A percentile compares a stretch with the other conserved stretches of the same genome.
phyloP scores from a whole-genome alignment of 2,113 vertebrate genomes.

The Aleadryas rufinucha region DNA sequence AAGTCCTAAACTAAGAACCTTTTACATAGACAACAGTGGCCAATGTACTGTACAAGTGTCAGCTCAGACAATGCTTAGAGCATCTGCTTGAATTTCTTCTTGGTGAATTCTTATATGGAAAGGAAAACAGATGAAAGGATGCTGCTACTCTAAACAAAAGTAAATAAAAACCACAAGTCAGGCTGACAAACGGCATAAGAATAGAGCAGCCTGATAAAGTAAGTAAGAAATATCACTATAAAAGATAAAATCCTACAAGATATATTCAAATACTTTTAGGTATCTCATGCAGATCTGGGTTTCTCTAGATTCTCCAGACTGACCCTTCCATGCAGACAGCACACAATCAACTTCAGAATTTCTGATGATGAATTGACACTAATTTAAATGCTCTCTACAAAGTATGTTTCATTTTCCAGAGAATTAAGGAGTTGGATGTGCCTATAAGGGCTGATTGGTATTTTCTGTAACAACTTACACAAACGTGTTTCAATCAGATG shows the following conservation, averaged over 20 bases:
- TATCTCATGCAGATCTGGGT: not conserved
- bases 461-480: not conserved
- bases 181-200: not conserved
- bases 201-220: not conserved
- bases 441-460: not conserved
- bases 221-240: not conserved
- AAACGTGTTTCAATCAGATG: not conserved
- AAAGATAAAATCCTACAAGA: not conserved
- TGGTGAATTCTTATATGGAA: not conserved
- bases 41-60: not conserved
- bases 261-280: not conserved
- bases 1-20: not conserved
- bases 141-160: not conserved
- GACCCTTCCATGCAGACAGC: not conserved
- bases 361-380: not conserved
- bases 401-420: not conserved
- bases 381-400: not conserved
- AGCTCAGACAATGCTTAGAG: not conserved
- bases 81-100: not conserved
- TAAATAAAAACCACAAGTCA: not conserved
- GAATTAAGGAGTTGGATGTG: not conserved
- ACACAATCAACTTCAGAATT: not conserved
- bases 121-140: not conserved
- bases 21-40: not conserved
- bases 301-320: not conserved